Conservation (phyloP, 1,140 invertebrate species). For the Pogonomyrmex barbatus region DNA sequence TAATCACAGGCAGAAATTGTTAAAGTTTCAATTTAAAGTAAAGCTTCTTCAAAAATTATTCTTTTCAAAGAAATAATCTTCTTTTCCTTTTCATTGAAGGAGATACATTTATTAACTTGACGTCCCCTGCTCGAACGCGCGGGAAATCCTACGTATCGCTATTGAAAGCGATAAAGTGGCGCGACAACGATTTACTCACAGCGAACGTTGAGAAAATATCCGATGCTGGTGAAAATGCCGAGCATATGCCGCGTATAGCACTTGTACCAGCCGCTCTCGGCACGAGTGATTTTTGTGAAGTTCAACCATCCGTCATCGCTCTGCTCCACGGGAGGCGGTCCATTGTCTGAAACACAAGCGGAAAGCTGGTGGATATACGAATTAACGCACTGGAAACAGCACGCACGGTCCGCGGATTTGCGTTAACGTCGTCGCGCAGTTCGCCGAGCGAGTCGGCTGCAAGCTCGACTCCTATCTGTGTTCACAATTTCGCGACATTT, state of each 20-base stretch:
- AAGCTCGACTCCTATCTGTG: constrained; percentile 8
- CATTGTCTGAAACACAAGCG: constrained; percentile 87
- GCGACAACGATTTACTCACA: constrained; percentile 88
- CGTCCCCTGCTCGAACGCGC: not conserved
- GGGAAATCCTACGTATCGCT: constrained; percentile 15
- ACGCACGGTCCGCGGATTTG: constrained; percentile 56
- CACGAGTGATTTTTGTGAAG: constrained; percentile 91
- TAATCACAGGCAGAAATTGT: not conserved
- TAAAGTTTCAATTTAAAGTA: not conserved
- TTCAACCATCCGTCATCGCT: constrained; percentile 92
- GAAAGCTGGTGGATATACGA: constrained; percentile 60
- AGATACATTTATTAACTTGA: constrained; percentile 42
- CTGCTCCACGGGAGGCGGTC: constrained; percentile 88
- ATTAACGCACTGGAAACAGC: constrained; percentile 72
- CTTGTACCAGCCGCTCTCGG: constrained; percentile 95
- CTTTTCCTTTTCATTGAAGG: not conserved
- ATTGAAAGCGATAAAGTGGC: constrained; percentile 55
- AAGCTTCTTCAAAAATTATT: not conserved
- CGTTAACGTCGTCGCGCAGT: constrained; percentile 58
- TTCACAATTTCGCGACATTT: constrained; percentile 33
- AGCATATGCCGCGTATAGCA: constrained; percentile 93
- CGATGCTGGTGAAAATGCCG: constrained; percentile 94
- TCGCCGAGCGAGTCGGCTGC: constrained; percentile 38
- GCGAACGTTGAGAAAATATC: constrained; percentile 95
- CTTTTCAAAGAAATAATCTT: not conserved